Percentiles rank a stretch among this genome's conserved stretches.
Conservation (phyloP, 2,797 vertebrate genomes). For the Diplodus sargus region DNA sequence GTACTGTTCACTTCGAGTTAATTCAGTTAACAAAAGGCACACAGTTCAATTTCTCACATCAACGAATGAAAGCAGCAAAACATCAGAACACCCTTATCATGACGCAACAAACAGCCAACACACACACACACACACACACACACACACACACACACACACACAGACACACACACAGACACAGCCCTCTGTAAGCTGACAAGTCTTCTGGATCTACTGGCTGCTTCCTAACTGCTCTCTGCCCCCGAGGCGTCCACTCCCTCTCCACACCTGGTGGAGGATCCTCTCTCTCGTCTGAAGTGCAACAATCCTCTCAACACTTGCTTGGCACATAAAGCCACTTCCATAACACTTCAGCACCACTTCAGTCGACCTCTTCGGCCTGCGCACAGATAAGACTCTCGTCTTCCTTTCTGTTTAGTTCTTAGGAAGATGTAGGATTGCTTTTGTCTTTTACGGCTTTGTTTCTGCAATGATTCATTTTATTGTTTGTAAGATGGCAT, state of each 20-base stretch:
- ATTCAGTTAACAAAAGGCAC: background rate
- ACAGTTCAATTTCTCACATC: background rate
- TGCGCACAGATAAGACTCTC: background rate
- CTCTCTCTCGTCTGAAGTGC: constrained; percentile 12
- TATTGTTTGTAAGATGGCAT: background rate
- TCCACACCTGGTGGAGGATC: constrained; percentile 49
- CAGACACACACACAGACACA: background rate
- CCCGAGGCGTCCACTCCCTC: constrained; percentile 47
- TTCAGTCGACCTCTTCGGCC: background rate
- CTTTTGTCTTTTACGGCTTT: background rate
- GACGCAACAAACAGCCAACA: background rate
- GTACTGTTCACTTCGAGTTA: background rate
- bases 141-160: constrained; percentile 10
- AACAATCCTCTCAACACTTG: constrained; percentile 9
- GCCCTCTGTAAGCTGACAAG: constrained; percentile 2
- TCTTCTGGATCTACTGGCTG: constrained; percentile 24
- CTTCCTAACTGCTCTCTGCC: constrained; percentile 33
- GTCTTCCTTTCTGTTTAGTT: background rate
- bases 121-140: constrained; percentile 9
- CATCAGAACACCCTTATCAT: constrained; percentile 1
- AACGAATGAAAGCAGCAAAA: background rate
- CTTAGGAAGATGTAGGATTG: background rate
- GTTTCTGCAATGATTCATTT: background rate
- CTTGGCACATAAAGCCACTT: constrained; percentile 21
- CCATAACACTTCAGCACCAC: background rate